Base-by-base conservation (phyloP, 2,797 vertebrate species). In the Gobio occitaniae region DNA sequence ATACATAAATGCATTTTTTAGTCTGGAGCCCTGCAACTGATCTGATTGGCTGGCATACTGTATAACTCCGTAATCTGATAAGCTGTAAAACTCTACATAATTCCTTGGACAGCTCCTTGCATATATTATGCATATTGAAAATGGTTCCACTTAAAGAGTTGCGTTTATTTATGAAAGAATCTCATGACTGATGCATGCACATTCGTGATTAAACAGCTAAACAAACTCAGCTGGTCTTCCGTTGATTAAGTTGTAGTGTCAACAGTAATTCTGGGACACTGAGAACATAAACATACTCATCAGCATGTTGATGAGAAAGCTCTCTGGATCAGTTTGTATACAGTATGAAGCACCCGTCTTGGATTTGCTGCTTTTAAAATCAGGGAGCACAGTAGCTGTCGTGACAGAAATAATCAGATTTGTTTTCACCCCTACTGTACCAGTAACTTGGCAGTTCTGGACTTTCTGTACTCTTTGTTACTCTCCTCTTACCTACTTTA, bases 191-290 rank as follows among this genome's bases (percentile, higher is more conserved):
- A 89, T 88, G 77, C 86, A 90, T 88, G 76, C 48, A 12, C 80
- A 78, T 74, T 70, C 61, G 59, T 89, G 89, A 90, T 89, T 89
- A 89, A 87, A 78, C 70, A 72, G 77, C 82, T 77, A 77, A 72
- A 80, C 81, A 88, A 86, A 85, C 83, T 82, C 69, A 86, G 80
- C 86, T 82, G 83, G 83, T 86, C 86, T 84, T 69, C 85, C 78
- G 87, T 81, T 89, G 89, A 90, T 86, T 87, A 91, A 89, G 86
- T 80, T 87, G 83, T 84, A 52, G 81, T 85, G 86, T 89, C 89
- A 90, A 83, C 86, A 85, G 36, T 54, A 71, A 75, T 75, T 85
- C 84, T 41, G 80, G 77, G 85, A 89, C 50, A 75, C 80, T 66
- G 78, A 82, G 83, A 87, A 82, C 82, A 82, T 83, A 85, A 87